A percentile compares a stretch with the other conserved stretches of the same genome.
phyloP scores from a whole-genome alignment of 2,797 vertebrate genomes.

The Chelon labrosus region DNA sequence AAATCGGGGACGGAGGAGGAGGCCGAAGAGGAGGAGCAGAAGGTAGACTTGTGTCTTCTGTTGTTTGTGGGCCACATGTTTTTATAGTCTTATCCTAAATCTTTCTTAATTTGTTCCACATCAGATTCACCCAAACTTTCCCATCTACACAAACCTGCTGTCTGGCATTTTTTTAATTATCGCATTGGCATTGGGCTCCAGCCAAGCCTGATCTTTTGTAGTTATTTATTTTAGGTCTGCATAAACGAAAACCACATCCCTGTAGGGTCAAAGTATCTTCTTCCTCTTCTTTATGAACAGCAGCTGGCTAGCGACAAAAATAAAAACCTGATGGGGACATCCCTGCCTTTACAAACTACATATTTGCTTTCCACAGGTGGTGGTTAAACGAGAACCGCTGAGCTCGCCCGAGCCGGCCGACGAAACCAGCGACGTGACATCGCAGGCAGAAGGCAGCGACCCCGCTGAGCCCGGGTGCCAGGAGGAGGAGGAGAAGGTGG shows the following conservation, averaged over 20 bases:
- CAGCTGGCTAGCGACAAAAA: too few species aligned
- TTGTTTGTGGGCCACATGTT: background rate
- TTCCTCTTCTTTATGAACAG: too few species aligned
- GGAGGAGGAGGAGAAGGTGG: constrained; percentile 94
- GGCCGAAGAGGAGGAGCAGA: constrained; percentile 84
- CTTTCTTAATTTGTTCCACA: too few species aligned
- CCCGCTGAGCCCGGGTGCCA: constrained; percentile 90
- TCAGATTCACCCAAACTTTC: too few species aligned
- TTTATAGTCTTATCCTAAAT: background rate
- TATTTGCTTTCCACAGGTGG: constrained; percentile 78
- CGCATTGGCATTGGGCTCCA: too few species aligned
- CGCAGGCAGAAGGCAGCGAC: constrained; percentile 93
- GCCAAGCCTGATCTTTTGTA: too few species aligned
- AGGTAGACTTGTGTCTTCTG: constrained; percentile 61
- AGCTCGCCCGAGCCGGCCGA: constrained; percentile 95
- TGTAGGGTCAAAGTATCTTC: too few species aligned
- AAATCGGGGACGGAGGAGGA: constrained; percentile 81
- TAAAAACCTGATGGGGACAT: too few species aligned
- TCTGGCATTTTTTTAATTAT: too few species aligned
- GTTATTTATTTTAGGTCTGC: too few species aligned
- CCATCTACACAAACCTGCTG: too few species aligned
- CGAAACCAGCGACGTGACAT: constrained; percentile 94
- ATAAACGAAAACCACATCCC: too few species aligned
- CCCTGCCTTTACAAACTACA: background rate
- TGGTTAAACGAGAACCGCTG: constrained; percentile 95